These are phyloP conservation scores for Drosophila bifasciata DNA, from an alignment of 1,140 invertebrate genomes.

Conservation along the genomic window DNA sequence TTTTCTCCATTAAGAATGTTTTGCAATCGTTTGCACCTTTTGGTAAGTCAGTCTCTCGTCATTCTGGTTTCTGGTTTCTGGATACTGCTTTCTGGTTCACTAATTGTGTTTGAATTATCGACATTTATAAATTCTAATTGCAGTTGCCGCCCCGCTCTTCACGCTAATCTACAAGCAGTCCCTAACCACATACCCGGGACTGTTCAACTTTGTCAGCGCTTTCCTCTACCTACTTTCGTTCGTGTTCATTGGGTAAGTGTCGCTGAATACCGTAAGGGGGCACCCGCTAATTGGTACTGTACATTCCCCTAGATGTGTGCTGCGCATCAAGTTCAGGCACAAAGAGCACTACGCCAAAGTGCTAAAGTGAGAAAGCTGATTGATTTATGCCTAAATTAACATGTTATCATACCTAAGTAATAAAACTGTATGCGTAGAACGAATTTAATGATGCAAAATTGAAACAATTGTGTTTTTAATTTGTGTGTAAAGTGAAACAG, in stretches of 20 bases:
- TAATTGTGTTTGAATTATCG: conserved; percentile 13
- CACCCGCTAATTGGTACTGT: conserved; percentile 27
- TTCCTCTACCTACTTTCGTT: conserved; percentile 81
- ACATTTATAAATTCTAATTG: conserved; percentile 34
- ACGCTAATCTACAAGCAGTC: conserved; percentile 86
- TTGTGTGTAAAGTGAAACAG: not conserved
- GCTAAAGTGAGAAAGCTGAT: conserved; percentile 53
- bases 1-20: conserved; percentile 87
- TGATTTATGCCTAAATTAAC: conserved; percentile 34
- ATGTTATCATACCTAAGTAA: conserved; percentile 56
- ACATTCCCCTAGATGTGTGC: conserved; percentile 56
- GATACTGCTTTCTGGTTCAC: not conserved
- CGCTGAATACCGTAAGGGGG: not conserved
- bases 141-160: conserved; percentile 86
- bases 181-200: conserved; percentile 85
- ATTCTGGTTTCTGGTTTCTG: conserved; percentile 1
- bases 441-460: conserved; percentile 47
- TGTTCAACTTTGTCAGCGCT: conserved; percentile 86
- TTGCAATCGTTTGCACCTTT: conserved; percentile 87
- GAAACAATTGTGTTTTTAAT: conserved; percentile 3
- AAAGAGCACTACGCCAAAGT: conserved; percentile 75
- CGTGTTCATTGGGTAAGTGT: conserved; percentile 85
- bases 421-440: conserved; percentile 45
- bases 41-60: conserved; percentile 39
- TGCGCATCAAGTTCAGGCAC: conserved; percentile 70